Evolutionary conservation across 2,113 vertebrate species (phyloP), one percentile per base, ranked within the genome.

Genomic region (Saccopteryx leptura): DNA sequence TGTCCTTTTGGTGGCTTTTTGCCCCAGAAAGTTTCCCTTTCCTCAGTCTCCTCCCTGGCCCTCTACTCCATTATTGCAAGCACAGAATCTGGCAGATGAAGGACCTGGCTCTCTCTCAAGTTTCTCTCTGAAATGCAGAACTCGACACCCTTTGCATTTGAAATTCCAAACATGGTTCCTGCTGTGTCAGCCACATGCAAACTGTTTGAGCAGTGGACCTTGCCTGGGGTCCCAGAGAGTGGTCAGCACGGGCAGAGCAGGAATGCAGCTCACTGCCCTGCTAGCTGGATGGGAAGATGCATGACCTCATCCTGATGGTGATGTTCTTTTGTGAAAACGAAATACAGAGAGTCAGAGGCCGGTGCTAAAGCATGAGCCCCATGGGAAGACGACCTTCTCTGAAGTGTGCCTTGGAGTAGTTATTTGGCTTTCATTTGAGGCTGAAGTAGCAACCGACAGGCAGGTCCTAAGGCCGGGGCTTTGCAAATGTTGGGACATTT

Each of bases 161-260:
- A 65, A 96, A 97, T 97, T 97, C 96, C 96, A 97, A 96, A 95
- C 96, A 96, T 94, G 95, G 86, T 52, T 81, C 84, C 60, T 79
- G 88, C 92, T 87, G 11, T 97, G 90, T 97, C 92, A 95, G 96
- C 94, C 95, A 96, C 93, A 95, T 88, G 97, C 97, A 74, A 96
- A 94, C 90, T 83, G 88, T 97, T 94, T 96, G 92, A 96, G 96
- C 92, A 24, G 88, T 54, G 74, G 96, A 83, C 93, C 96, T 93
- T 91, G 95, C 95, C 68, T 78, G 94, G 88, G 72, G 56, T 84
- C 84, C 89, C 5, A 26, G 4, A 19, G 78, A 90, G 90, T 80
- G 93, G 87, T 85, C 89, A 92, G 88, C 46, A 39, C 0, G 17
- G 81, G 48, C 46, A 11, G 12, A 90, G 33, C 71, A 88, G 61